These are phyloP conservation scores for Colistium nudipinnis DNA, from an alignment of 2,113 vertebrate genomes.

Conservation along the genomic window DNA sequence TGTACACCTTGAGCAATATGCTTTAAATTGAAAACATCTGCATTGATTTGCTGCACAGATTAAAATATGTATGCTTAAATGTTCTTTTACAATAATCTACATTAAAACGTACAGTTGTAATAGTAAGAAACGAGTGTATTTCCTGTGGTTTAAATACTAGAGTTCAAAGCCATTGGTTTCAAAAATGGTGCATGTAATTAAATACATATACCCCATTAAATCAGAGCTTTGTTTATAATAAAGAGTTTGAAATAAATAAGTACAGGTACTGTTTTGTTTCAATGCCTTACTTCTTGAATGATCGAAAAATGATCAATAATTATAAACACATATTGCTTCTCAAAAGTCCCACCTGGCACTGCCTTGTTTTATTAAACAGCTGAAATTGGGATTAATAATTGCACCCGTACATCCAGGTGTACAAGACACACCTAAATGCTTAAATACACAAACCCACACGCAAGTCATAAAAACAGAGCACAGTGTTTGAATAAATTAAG, in stretches of 20 bases:
- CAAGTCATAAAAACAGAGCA: constrained; percentile 21
- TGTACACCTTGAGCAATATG: too few species aligned
- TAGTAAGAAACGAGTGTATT: too few species aligned
- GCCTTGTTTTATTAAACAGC: constrained; percentile 62
- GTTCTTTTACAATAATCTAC: too few species aligned
- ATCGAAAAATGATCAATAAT: background rate
- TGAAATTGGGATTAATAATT: constrained; percentile 46
- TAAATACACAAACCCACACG: constrained; percentile 19
- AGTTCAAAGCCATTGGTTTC: too few species aligned
- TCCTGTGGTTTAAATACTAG: too few species aligned
- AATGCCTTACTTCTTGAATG: background rate
- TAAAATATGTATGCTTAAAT: too few species aligned
- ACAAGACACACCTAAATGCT: constrained; percentile 32
- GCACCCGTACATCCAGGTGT: constrained; percentile 24
- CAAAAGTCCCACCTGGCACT: background rate
- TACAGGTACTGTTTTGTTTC: too few species aligned
- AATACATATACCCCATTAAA: background rate
- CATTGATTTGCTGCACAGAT: too few species aligned
- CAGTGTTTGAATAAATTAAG: constrained; percentile 23
- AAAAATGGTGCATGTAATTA: too few species aligned
- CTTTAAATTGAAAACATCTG: too few species aligned
- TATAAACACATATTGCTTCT: constrained; percentile 4
- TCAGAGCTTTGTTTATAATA: background rate
- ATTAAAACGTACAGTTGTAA: too few species aligned
- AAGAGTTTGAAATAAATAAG: too few species aligned